phyloP scores from a whole-genome alignment of 2,113 vertebrate species.

The Eublepharis macularius region DNA sequence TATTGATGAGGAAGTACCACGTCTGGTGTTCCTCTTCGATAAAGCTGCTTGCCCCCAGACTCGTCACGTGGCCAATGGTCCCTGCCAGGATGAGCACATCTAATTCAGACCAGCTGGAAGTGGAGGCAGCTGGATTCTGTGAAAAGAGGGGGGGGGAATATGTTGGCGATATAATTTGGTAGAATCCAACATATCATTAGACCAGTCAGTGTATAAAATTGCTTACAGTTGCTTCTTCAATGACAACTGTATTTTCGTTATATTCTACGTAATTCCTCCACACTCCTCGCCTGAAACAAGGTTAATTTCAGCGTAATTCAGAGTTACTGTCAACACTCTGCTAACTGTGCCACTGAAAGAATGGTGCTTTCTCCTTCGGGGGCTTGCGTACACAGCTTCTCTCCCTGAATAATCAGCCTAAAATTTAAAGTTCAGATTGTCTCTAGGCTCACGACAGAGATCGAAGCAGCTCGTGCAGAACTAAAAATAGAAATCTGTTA shows the following conservation, averaged over 20 bases:
- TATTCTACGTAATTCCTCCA: constrained; percentile 11
- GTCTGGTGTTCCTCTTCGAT: constrained; percentile 97
- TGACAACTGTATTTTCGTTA: constrained; percentile 15
- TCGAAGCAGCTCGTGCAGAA: constrained; percentile 20
- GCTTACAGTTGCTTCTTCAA: not conserved
- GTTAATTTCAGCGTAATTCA: constrained; percentile 14
- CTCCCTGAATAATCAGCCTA: constrained; percentile 9
- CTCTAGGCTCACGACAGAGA: not conserved
- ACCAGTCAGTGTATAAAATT: not conserved
- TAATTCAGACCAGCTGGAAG: constrained; percentile 83
- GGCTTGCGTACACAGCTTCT: not conserved
- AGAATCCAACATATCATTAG: not conserved
- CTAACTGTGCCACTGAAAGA: not conserved
- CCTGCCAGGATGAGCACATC: constrained; percentile 85
- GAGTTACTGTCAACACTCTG: not conserved
- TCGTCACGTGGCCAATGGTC: constrained; percentile 87
- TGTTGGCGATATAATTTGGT: not conserved
- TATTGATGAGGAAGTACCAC: constrained; percentile 95
- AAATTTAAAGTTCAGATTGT: not conserved
- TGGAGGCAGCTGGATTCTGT: constrained; percentile 56
- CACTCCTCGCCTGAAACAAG: not conserved
- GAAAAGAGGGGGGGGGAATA: not conserved
- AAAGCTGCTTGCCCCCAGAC: constrained; percentile 92
- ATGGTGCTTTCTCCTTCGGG: not conserved
- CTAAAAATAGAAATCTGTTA: constrained; percentile 33